Percentiles rank a stretch among this genome's conserved stretches.
Conservation (phyloP, 2,797 vertebrate species). For the Onychomys leucogaster region DNA sequence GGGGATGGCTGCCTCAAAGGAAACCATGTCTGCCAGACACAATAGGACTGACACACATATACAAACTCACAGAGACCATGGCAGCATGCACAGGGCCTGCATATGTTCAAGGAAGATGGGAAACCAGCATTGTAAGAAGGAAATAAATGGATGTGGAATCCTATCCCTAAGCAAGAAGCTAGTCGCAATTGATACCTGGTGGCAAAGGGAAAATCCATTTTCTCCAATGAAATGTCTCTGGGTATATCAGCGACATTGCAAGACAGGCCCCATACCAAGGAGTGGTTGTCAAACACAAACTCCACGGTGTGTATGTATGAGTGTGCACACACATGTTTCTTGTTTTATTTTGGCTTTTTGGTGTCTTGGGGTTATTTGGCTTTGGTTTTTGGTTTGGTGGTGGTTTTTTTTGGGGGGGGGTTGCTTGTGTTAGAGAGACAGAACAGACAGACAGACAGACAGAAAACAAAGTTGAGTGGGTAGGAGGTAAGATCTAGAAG, state of each 20-base stretch:
- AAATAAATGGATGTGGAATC: too few relatives aligned
- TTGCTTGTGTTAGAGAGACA: neutral
- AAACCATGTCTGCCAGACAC: neutral
- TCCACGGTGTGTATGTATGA: neutral
- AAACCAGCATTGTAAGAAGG: too few relatives aligned
- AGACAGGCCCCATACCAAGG: neutral
- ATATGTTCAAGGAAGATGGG: neutral
- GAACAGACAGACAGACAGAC: neutral
- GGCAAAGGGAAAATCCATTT: neutral
- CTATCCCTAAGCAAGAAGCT: neutral
- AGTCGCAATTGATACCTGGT: neutral
- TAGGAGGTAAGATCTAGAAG: neutral
- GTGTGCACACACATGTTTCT: neutral
- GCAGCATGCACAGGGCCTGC: neutral
- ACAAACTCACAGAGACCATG: neutral
- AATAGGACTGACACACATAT: neutral
- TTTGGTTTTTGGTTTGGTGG: neutral
- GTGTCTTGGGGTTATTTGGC: neutral
- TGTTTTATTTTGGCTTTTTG: neutral
- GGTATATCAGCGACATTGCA: neutral
- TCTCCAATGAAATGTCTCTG: neutral
- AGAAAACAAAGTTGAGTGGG: too few relatives aligned
- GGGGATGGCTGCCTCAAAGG: neutral
- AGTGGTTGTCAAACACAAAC: neutral
- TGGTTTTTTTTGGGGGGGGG: too few relatives aligned